phyloP scores from a whole-genome alignment of 2,113 vertebrate species.

The Pachyramphus minor region DNA sequence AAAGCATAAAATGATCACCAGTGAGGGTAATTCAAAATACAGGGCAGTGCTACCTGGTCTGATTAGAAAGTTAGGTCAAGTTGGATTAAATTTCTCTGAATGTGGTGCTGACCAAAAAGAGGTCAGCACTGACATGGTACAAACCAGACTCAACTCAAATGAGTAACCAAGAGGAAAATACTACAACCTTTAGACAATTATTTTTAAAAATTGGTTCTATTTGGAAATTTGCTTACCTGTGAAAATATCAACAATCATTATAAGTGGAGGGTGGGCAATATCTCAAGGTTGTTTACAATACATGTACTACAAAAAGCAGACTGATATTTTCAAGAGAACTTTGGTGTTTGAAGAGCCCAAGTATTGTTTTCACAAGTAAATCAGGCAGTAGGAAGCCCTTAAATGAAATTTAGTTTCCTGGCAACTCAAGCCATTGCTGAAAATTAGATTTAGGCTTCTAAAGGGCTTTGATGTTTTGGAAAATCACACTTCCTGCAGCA shows the following conservation, averaged over 20 bases:
- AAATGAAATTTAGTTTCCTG: constrained; percentile 59
- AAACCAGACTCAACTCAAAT: background rate
- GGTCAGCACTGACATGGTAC: background rate
- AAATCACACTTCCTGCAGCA: constrained; percentile 38
- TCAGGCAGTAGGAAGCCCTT: constrained; percentile 8
- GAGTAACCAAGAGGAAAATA: background rate
- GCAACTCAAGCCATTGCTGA: constrained; percentile 23
- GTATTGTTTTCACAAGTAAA: constrained; percentile 14
- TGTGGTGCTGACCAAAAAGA: background rate
- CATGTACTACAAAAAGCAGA: fast-evolving
- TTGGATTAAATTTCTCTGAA: background rate
- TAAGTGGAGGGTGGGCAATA: background rate
- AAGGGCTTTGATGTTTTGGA: constrained; percentile 32
- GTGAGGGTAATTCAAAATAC: constrained; percentile 25
- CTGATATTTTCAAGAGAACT: background rate
- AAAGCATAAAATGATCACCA: constrained; percentile 30
- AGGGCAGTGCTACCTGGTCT: constrained; percentile 7
- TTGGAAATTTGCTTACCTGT: background rate
- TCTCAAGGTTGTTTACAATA: background rate
- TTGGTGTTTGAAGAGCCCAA: background rate
- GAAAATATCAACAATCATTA: background rate
- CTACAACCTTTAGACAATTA: background rate
- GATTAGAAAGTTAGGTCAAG: constrained; percentile 14
- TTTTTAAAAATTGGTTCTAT: background rate
- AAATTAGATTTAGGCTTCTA: constrained; percentile 51